Evolutionary conservation across 35 echinoderm and acorn worm genomes (phyloP).

Genomic region (Holothuria glaberrima): DNA sequence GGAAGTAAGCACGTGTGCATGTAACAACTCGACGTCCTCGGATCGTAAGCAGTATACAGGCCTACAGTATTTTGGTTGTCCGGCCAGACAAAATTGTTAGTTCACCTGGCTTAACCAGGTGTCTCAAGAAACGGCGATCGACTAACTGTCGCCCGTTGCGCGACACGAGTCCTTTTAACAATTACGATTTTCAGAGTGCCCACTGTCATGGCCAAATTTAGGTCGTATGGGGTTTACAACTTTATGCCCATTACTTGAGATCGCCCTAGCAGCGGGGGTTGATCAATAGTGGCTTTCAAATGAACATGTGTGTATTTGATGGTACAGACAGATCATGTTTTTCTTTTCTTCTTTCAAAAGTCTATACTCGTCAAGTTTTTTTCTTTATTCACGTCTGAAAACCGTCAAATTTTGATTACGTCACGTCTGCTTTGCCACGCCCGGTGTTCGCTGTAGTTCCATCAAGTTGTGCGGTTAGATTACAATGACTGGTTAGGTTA

Average conservation of each 20-base stretch:
- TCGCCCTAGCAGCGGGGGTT: conserved; percentile 26
- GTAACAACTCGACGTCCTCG: too few species aligned
- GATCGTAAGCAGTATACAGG: too few species aligned
- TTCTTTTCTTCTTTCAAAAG: too few species aligned
- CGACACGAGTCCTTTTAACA: conserved; percentile 37
- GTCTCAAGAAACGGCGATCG: conserved; percentile 26
- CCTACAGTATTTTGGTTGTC: too few species aligned
- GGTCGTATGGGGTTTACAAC: neutral
- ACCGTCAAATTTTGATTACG: conserved; percentile 35
- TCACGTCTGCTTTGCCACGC: conserved; percentile 33
- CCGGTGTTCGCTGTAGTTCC: neutral
- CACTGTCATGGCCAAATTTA: conserved; percentile 33
- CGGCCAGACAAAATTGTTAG: too few species aligned
- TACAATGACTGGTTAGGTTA: too few species aligned
- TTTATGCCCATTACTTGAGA: neutral
- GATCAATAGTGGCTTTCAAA: neutral
- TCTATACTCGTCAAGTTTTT: neutral
- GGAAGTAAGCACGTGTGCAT: too few species aligned
- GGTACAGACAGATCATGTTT: too few species aligned
- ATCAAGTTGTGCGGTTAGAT: too few species aligned
- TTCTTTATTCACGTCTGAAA: conserved; percentile 14
- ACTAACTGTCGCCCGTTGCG: conserved; percentile 38
- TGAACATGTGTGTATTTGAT: neutral
- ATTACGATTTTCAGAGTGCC: conserved; percentile 32
- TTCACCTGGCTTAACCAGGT: conserved; percentile 44